Evolutionary conservation across 2,797 vertebrate genomes (phyloP).

Genomic region (Aeoliscus strigatus): DNA sequence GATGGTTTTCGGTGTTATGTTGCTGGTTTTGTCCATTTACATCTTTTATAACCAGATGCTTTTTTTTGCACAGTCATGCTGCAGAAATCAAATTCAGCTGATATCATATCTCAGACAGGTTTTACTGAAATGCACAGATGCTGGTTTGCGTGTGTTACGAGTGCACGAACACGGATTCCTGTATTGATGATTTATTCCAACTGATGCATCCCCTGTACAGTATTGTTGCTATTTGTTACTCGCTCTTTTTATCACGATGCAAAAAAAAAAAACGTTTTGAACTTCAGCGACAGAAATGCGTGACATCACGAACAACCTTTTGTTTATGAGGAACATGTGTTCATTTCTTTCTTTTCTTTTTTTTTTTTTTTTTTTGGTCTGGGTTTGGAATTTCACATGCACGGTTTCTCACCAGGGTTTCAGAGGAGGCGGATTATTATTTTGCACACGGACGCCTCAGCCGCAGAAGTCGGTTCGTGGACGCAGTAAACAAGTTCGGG

Average conservation of each 20-base stretch:
- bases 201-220: too few species aligned
- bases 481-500: slow-evolving; percentile 60
- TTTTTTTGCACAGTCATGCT: not conserved
- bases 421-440: slow-evolving; percentile 16
- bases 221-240: not conserved
- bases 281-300: not conserved
- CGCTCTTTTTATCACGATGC: not conserved
- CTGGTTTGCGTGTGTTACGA: too few species aligned
- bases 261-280: slow-evolving; percentile 11
- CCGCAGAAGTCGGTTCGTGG: slow-evolving; percentile 54
- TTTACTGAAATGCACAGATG: too few species aligned
- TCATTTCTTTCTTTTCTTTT: too few species aligned
- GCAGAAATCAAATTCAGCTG: too few species aligned
- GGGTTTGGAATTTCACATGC: too few species aligned
- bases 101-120: too few species aligned
- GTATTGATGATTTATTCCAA: too few species aligned
- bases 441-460: slow-evolving; percentile 42
- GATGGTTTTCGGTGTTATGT: slow-evolving; percentile 4
- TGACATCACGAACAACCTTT: slow-evolving; percentile 19
- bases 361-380: too few species aligned
- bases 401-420: slow-evolving; percentile 14
- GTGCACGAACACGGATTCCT: too few species aligned
- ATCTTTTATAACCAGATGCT: slow-evolving; percentile 12
- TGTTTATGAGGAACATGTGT: slow-evolving; percentile 30
- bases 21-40: not conserved